phyloP scores from a whole-genome alignment of 2,113 vertebrate genomes.

The Fregata magnificens region DNA sequence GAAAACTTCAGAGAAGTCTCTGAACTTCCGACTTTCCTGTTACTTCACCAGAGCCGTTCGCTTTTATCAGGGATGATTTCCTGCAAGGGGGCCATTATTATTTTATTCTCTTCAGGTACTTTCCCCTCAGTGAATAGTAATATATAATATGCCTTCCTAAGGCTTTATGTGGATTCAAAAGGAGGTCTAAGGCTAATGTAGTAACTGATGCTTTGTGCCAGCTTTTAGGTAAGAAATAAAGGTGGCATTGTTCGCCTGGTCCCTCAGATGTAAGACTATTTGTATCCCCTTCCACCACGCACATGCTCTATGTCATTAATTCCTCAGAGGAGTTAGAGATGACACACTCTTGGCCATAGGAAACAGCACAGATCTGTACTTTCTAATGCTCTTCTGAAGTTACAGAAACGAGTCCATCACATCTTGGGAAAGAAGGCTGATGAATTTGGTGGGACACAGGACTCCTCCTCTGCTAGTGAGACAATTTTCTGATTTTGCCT shows the following conservation, averaged over 20 bases:
- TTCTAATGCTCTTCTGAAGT: background rate
- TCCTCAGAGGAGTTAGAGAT: background rate
- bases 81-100: background rate
- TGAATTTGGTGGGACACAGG: background rate
- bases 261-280: background rate
- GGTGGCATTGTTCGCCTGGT: background rate
- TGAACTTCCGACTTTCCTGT: background rate
- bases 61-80: background rate
- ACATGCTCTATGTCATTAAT: background rate
- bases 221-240: background rate
- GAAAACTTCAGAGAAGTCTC: background rate
- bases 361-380: background rate
- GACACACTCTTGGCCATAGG: background rate
- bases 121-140: background rate
- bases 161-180: background rate
- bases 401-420: background rate
- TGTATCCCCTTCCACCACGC: background rate
- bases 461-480: background rate
- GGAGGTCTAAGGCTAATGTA: background rate
- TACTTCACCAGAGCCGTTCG: background rate
- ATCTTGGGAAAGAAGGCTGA: background rate
- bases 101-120: background rate
- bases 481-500: background rate
- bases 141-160: background rate
- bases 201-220: background rate